A percentile compares a stretch with the other conserved stretches of the same genome.
phyloP scores from a whole-genome alignment of 30 jellyfish, hydroid and myxozoan genomes.

The Rhopilema esculentum region DNA sequence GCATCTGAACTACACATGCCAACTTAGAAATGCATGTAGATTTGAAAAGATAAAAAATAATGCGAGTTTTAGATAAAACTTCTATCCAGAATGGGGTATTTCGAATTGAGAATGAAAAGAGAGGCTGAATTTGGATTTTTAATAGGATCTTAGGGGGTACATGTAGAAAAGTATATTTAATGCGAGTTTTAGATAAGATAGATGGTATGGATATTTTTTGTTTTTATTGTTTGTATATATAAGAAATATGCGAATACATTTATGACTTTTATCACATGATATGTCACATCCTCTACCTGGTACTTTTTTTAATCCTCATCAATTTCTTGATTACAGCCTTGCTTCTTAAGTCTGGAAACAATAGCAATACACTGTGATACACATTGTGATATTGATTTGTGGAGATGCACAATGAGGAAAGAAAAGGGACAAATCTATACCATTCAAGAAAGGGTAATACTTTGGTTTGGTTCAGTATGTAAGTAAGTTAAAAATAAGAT shows the following conservation, averaged over 20 bases:
- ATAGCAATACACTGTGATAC: background rate
- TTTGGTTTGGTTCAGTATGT: no score
- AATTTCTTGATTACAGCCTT: conserved; percentile 24
- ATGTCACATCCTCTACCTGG: background rate
- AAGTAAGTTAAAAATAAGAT: background rate
- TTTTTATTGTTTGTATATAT: background rate
- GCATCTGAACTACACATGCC: background rate
- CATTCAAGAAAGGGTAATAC: background rate
- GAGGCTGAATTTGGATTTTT: no score
- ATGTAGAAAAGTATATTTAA: no score
- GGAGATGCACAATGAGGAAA: background rate
- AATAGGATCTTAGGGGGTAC: no score
- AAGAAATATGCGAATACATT: background rate
- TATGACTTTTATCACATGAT: background rate
- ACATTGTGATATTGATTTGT: background rate
- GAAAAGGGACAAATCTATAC: background rate
- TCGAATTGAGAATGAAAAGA: no score
- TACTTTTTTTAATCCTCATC: background rate
- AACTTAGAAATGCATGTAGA: background rate
- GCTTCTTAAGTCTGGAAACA: conserved; percentile 7
- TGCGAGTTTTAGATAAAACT: background rate
- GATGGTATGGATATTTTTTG: background rate
- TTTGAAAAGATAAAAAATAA: no score
- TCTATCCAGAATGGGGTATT: no score
- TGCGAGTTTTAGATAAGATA: background rate